Percentiles rank a stretch among this genome's conserved stretches.
Evolutionary conservation across 2,888 invertebrate genomes (phyloP).

Genomic region (Cyclophora albipunctata): DNA sequence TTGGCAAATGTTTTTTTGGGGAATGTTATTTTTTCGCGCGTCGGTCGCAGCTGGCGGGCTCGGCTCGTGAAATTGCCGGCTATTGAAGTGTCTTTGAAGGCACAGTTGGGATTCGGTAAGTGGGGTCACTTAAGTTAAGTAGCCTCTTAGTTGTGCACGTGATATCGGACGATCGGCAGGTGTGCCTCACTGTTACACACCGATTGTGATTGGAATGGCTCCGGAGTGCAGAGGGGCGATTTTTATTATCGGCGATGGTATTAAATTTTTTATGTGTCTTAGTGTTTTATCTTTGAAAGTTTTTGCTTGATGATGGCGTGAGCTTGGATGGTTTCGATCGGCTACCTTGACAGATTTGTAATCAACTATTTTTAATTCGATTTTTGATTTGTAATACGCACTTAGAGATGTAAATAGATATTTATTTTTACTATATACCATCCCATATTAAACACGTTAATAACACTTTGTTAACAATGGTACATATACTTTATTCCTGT

Average conservation of each 20-base stretch:
- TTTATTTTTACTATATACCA: too few relatives aligned
- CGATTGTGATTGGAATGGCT: constrained; percentile 66
- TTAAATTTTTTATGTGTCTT: constrained; percentile 27
- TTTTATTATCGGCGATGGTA: constrained; percentile 40
- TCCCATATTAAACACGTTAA: too few relatives aligned
- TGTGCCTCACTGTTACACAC: constrained; percentile 41
- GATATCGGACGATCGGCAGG: constrained; percentile 56
- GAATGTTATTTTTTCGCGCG: constrained; percentile 69
- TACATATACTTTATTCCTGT: too few relatives aligned
- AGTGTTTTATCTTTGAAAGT: too few relatives aligned
- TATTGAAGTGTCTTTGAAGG: constrained; percentile 46
- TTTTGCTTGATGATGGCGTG: too few relatives aligned
- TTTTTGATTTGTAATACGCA: too few relatives aligned
- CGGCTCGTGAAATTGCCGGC: constrained; percentile 56
- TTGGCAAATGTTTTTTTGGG: constrained; percentile 67
- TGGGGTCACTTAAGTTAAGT: constrained; percentile 73
- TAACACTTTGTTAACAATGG: too few relatives aligned
- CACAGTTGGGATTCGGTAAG: constrained; percentile 57
- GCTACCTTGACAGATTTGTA: too few relatives aligned
- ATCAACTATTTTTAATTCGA: too few relatives aligned
- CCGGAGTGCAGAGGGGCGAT: constrained; percentile 36
- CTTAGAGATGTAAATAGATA: too few relatives aligned
- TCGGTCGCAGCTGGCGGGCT: constrained; percentile 68
- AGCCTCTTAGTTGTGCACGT: constrained; percentile 67
- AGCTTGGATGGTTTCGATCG: too few relatives aligned